Evolutionary conservation across 1,140 invertebrate genomes (phyloP).

Genomic region (Drosophila nebulosa): DNA sequence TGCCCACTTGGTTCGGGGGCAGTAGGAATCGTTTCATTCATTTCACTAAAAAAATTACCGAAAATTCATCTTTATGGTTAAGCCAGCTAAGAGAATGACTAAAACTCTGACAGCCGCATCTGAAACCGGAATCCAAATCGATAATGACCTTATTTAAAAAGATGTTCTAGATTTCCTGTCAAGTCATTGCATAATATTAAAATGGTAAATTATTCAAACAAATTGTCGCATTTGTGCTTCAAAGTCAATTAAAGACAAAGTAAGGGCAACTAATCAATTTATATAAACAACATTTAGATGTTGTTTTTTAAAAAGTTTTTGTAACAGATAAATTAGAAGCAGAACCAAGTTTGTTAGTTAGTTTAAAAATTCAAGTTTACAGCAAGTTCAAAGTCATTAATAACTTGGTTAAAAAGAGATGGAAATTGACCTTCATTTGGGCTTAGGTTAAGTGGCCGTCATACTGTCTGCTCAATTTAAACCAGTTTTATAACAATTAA

Average conservation of each 20-base stretch:
- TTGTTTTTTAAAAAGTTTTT: background rate
- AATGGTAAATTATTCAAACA: background rate
- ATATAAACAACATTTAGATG: background rate
- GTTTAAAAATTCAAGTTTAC: no score
- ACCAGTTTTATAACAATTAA: slow-evolving; percentile 25
- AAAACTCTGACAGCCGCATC: background rate
- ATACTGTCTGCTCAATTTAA: slow-evolving; percentile 13
- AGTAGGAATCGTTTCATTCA: background rate
- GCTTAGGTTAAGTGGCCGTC: slow-evolving; percentile 2
- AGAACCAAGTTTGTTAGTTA: background rate
- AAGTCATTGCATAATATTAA: no score
- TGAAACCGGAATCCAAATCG: background rate
- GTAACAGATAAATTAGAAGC: background rate
- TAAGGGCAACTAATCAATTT: background rate
- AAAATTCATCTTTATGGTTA: no score
- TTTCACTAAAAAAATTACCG: no score
- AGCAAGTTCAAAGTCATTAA: background rate
- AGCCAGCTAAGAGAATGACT: no score
- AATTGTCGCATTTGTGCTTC: background rate
- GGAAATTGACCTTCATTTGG: slow-evolving; percentile 33
- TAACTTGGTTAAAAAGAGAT: slow-evolving; percentile 20
- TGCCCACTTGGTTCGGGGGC: background rate
- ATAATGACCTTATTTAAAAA: background rate
- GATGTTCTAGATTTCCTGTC: background rate
- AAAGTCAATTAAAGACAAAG: background rate